Evolutionary conservation across 30 jellyfish, hydroid and myxozoan species (phyloP), one percentile per base, ranked within the genome.

Genomic region (Nemopilema nomurai): DNA sequence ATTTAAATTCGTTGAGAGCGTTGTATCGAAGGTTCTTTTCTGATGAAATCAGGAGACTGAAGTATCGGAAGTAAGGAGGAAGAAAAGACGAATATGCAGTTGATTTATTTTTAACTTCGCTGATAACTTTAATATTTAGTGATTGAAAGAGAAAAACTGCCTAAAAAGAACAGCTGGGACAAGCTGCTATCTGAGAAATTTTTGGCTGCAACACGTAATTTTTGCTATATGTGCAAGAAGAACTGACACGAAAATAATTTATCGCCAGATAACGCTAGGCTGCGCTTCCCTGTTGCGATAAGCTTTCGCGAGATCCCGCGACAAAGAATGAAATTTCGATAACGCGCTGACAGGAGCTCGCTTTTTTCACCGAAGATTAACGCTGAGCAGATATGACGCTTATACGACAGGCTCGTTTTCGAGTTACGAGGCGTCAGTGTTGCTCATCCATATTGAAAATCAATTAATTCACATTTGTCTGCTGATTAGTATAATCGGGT

Each of bases 321-420:
- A 17, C 21, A 8, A 67, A 67, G 28, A 23, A 28, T 18, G 33
- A 28, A 23, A 67, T 28, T 27, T 51, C 51, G 24, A 49, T 76
- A 62, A 76, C 41, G 29, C 31, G 63, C 25, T 76, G 85, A 51
- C 1, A 23, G 32, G 67, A 76, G 24, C 16, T 67, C 25, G n/a
- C 32, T 49, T 76, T 51, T 21, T 28, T 29, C 26, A 22, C 6
- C 31, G 79, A 27, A 64, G 87, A 57, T 78, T 78, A 78, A 28
- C 77, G 65, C 19, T 78, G 62, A 78, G 69, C 32, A 78, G 87
- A 78, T 78, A 57, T 62, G 21, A 27, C 4, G 87, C 77, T 78
- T 78, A 63, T 52, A 28, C 49, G 21, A 8, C n/a, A 18, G 69
- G 64, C 49, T 31, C 87, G 8, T 65, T 65, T 62, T 57, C 41